Conservation (phyloP, 2,113 vertebrate genomes). For the Alosa alosa region DNA sequence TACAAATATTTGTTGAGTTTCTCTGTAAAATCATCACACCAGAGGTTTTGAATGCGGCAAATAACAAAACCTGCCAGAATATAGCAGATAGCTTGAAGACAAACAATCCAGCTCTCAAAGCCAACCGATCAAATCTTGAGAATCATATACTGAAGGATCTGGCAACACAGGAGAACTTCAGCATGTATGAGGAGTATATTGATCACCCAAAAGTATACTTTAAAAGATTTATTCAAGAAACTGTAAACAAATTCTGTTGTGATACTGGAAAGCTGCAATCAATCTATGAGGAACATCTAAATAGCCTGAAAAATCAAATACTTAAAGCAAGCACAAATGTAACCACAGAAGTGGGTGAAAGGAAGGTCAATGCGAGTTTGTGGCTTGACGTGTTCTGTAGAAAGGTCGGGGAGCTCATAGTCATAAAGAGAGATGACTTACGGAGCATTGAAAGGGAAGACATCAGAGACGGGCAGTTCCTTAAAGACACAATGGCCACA, state of each 20-base stretch:
- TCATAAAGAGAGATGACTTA: slow-evolving; percentile 8
- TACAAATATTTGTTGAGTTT: slow-evolving; percentile 23
- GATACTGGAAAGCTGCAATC: not conserved
- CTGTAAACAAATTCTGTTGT: not conserved
- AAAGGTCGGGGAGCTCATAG: slow-evolving; percentile 1
- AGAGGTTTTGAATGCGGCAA: not conserved
- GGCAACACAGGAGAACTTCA: not conserved
- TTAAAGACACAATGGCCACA: too few relatives aligned
- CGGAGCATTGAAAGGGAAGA: slow-evolving; percentile 61
- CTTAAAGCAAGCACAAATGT: not conserved
- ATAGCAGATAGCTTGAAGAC: not conserved
- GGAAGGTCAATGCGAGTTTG: slow-evolving; percentile 8
- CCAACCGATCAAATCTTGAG: slow-evolving; percentile 6
- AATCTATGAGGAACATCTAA: not conserved
- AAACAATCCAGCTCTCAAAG: not conserved
- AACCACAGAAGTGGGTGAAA: not conserved
- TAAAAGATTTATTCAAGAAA: not conserved
- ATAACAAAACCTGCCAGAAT: not conserved
- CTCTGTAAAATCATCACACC: too few relatives aligned
- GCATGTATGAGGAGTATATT: not conserved
- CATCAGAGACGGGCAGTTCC: slow-evolving; percentile 45
- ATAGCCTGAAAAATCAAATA: not conserved
- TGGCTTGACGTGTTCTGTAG: slow-evolving; percentile 29
- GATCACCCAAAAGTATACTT: too few relatives aligned
- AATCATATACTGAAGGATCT: slow-evolving; percentile 9